phyloP scores from a whole-genome alignment of 2,113 vertebrate species.

The Myrmophylax atrothorax region DNA sequence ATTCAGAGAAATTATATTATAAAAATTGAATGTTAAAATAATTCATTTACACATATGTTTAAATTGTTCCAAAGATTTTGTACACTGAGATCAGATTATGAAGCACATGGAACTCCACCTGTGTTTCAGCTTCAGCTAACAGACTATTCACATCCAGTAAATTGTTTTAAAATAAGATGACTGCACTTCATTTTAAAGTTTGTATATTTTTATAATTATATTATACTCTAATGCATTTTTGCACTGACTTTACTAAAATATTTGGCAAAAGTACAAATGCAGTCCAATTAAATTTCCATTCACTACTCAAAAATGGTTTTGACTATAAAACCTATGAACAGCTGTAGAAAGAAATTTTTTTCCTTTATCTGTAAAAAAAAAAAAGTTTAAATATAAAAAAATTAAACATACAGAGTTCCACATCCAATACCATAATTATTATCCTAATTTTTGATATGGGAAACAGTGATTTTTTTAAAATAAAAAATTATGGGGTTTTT shows the following conservation, averaged over 20 bases:
- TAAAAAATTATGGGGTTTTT: neutral
- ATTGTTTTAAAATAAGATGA: neutral
- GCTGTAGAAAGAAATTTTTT: neutral
- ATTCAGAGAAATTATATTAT: constrained; percentile 24
- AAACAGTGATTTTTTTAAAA: neutral
- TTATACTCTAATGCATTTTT: neutral
- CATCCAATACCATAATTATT: neutral
- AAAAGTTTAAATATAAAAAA: neutral
- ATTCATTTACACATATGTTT: constrained; percentile 29
- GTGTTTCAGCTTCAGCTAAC: neutral
- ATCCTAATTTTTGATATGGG: neutral
- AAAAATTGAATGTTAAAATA: constrained; percentile 44
- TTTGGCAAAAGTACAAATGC: neutral
- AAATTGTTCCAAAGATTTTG: neutral
- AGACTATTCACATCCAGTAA: neutral
- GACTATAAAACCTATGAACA: neutral
- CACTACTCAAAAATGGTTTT: neutral
- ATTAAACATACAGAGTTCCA: neutral
- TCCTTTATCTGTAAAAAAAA: neutral
- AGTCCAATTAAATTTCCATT: neutral
- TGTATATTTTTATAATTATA: neutral
- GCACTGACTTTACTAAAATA: neutral
- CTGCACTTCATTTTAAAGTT: neutral
- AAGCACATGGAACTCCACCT: neutral
- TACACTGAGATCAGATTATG: neutral